Conservation (phyloP, 2,888 invertebrate species). For the Drosophila ochracea region DNA sequence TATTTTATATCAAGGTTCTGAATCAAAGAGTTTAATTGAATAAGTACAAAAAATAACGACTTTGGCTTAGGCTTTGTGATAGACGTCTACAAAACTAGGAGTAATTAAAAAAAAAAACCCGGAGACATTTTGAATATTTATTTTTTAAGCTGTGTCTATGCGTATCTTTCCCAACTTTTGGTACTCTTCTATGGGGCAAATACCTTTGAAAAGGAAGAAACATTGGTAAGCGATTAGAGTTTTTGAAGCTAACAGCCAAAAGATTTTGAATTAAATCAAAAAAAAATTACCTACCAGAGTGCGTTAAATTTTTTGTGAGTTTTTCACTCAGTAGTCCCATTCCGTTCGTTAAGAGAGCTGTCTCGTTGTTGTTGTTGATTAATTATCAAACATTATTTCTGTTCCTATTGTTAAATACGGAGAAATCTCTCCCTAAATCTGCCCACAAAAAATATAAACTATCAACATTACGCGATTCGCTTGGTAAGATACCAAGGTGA, state of each 20-base stretch:
- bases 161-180: constrained; percentile 5
- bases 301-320: constrained; percentile 31
- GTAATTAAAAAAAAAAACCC: background rate
- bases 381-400: constrained; percentile 67
- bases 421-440: constrained; percentile 60
- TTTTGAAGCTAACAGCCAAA: background rate
- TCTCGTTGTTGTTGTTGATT: constrained; percentile 69
- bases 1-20: background rate
- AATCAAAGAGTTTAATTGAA: background rate
- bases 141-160: background rate
- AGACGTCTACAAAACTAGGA: constrained; percentile 23
- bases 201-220: constrained; percentile 7
- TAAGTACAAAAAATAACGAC: background rate
- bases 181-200: constrained; percentile 5
- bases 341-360: constrained; percentile 62
- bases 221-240: constrained; percentile 8
- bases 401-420: constrained; percentile 70
- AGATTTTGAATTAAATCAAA: background rate
- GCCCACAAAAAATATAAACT: constrained; percentile 51
- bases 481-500: constrained; percentile 46
- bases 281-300: constrained; percentile 8
- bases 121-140: constrained; percentile 15
- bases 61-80: constrained; percentile 25
- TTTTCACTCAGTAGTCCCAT: constrained; percentile 58
- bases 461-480: constrained; percentile 58